Base-by-base conservation (phyloP, 2,888 invertebrate genomes). In the Scrobipalpa atriplicella region DNA sequence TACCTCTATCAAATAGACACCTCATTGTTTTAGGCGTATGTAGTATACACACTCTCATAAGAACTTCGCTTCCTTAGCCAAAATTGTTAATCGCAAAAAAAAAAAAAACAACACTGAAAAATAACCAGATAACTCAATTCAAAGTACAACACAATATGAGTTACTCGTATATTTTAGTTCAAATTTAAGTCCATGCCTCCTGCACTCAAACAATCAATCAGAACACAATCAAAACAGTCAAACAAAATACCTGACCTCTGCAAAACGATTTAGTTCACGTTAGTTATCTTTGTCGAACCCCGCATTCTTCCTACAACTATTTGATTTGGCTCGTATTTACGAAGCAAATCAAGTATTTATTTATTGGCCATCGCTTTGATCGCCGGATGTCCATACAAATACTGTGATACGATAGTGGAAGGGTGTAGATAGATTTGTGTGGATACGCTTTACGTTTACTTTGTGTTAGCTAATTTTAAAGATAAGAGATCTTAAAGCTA, bases 261-360 rank as follows among this genome's bases (percentile, higher is more conserved):
- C 75, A 84, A 88, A 88, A 78, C 81, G 75, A 82, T 85, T 87
- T 85, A 85, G 84, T 82, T 83, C 78, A 80, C 83, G 84, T 85
- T 87, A 85, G 85, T 86, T 85, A 81, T 77, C 77, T 72, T 72
- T 72, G 73, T 77, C 76, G 80, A 80, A 81, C 74, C 75, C 75
- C 78, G 81, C 80, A 89, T 89, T 85, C 87, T 83, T 81, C 73
- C 68, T 69, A 71, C 78, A 89, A 87, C 86, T 89, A 89, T 90
- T 84, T 78, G 78, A 76, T 75, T 74, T 75, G 73, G 78, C 77
- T 75, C 81, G 80, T 84, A 89, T 90, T 91, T 90, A 89, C 87
- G 85, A 84, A 89, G 86, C 85, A 87, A 90, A 90, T 90, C 85
- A 90, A 89, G 83, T 89, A 91, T 91, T 92, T 91, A 90, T 90